These are phyloP conservation scores for Nematolebias whitei DNA, from an alignment of 2,113 vertebrate species.

Conservation along the genomic window DNA sequence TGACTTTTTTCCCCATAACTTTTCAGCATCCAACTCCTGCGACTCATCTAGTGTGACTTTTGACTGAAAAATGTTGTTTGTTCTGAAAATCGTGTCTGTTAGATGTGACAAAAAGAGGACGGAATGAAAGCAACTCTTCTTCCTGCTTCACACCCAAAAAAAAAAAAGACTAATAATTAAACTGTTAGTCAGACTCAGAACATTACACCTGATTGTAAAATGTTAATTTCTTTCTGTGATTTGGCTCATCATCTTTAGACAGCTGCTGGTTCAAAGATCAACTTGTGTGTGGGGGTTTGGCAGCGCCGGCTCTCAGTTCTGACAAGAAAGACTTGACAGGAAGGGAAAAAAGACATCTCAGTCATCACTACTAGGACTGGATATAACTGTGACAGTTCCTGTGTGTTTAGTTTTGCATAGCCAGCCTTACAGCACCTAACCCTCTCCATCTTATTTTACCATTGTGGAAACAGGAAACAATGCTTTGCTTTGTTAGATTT, in stretches of 20 bases:
- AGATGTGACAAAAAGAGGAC: not conserved
- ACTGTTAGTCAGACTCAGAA: conserved; percentile 23
- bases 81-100: not conserved
- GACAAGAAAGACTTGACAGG: conserved; percentile 13
- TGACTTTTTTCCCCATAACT: too few relatives aligned
- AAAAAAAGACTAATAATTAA: not conserved
- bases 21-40: too few relatives aligned
- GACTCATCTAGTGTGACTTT: too few relatives aligned
- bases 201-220: conserved; percentile 20
- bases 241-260: conserved; percentile 28
- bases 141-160: conserved; percentile 3
- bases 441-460: not conserved
- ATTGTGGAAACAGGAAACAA: too few relatives aligned
- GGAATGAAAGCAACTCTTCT: not conserved
- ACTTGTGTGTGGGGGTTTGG: not conserved
- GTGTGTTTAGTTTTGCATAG: not conserved
- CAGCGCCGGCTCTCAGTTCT: conserved; percentile 13
- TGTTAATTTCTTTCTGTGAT: conserved; percentile 20
- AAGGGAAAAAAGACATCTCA: not conserved
- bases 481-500: too few relatives aligned
- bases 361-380: conserved; percentile 5
- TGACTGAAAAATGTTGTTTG: too few relatives aligned
- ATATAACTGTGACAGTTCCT: conserved; percentile 7
- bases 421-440: not conserved
- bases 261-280: conserved; percentile 28